These are phyloP conservation scores for Mechanitis mazaeus DNA, from an alignment of 2,888 invertebrate species.

Conservation along the genomic window DNA sequence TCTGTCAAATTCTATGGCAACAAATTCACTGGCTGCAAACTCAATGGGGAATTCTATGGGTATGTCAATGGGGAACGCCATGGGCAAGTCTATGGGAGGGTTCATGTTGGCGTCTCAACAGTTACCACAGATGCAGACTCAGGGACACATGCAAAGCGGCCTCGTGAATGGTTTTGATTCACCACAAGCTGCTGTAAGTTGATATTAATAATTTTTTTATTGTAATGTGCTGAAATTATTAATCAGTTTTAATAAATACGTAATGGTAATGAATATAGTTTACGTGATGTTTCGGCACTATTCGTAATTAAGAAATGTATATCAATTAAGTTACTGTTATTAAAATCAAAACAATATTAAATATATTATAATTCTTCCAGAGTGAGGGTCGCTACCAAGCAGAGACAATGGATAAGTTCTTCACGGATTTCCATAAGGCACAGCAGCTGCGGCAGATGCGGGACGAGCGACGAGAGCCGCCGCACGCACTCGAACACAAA, in stretches of 20 bases:
- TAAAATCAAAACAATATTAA: neutral
- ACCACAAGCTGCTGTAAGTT: conserved; percentile 56
- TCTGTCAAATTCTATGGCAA: conserved; percentile 24
- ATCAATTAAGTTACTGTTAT: too few relatives aligned
- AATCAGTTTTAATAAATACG: too few relatives aligned
- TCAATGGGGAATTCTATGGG: conserved; percentile 18
- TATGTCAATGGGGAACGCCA: conserved; percentile 39
- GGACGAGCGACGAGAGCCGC: conserved; percentile 48
- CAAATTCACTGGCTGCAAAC: conserved; percentile 28
- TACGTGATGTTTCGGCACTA: neutral
- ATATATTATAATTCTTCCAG: conserved; percentile 34
- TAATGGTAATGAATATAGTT: too few relatives aligned
- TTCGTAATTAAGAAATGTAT: neutral
- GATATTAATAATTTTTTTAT: neutral
- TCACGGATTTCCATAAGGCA: conserved; percentile 83
- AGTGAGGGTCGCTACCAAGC: conserved; percentile 65
- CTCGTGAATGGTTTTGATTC: conserved; percentile 63
- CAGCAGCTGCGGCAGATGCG: conserved; percentile 65
- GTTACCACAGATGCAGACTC: conserved; percentile 43
- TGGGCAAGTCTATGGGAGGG: conserved; percentile 29
- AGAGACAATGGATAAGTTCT: conserved; percentile 81
- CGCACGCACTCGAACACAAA: conserved; percentile 61
- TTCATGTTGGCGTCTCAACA: conserved; percentile 59
- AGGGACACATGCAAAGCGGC: conserved; percentile 43
- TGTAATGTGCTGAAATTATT: too few relatives aligned